Percentiles rank a stretch among this genome's conserved stretches.
Evolutionary conservation across 1,140 invertebrate species (phyloP).

Genomic region (Matsumurasca onukii): DNA sequence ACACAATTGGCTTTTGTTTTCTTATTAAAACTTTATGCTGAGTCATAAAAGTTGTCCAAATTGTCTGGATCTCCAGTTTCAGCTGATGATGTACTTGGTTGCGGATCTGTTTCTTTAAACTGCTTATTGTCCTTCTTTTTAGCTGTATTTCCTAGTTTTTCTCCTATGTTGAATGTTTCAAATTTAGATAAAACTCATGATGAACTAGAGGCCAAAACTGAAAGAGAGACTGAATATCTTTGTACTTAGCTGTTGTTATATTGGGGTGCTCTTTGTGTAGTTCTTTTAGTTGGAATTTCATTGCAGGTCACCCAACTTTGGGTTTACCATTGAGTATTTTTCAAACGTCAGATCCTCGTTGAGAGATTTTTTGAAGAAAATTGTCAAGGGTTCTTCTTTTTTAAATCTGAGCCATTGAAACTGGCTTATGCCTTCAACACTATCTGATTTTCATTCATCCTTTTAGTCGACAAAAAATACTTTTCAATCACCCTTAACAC

Average conservation of each 20-base stretch:
- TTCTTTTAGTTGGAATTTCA: constrained; percentile 1
- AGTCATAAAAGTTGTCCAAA: background rate
- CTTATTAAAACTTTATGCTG: constrained; percentile 8
- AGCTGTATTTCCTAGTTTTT: background rate
- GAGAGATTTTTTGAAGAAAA: background rate
- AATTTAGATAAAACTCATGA: constrained; percentile 13
- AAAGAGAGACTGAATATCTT: constrained; percentile 17
- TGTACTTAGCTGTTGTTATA: constrained; percentile 20
- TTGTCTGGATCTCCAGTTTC: background rate
- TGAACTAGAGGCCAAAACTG: constrained; percentile 19
- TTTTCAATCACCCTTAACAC: constrained; percentile 10
- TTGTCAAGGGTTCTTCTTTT: background rate
- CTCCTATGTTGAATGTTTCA: constrained; percentile 10
- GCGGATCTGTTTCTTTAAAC: background rate
- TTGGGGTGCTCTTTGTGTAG: background rate
- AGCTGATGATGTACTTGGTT: background rate
- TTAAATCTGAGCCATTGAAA: constrained; percentile 23
- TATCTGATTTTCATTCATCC: background rate
- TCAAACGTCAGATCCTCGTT: background rate
- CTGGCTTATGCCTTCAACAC: constrained; percentile 4
- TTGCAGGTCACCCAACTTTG: constrained; percentile 24
- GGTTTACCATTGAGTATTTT: constrained; percentile 23
- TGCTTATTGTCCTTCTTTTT: background rate
- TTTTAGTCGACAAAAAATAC: constrained; percentile 14
- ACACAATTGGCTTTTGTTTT: background rate